Percentiles rank a stretch among this genome's conserved stretches.
These are phyloP conservation scores for Pyrocephalus nanus DNA, from an alignment of 2,797 vertebrate genomes.

Conservation along the genomic window DNA sequence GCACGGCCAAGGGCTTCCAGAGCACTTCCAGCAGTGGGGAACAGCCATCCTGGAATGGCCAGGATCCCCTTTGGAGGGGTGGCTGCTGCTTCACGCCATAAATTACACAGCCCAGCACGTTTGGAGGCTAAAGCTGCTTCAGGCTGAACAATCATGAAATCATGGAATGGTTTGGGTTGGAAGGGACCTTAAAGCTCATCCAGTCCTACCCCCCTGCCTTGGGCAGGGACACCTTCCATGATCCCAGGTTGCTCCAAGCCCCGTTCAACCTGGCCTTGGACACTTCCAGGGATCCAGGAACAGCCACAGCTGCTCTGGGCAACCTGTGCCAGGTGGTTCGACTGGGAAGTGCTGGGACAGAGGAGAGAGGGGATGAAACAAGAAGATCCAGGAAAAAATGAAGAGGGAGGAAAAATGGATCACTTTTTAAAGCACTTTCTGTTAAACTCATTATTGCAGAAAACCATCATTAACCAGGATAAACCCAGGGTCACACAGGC, in stretches of 20 bases:
- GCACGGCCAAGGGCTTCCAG: not conserved
- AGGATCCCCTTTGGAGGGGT: not conserved
- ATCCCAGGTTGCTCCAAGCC: not conserved
- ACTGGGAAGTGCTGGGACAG: not conserved
- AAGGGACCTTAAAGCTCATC: not conserved
- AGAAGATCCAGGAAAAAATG: not conserved
- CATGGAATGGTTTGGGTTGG: not conserved
- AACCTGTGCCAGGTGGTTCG: not conserved
- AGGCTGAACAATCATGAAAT: not conserved
- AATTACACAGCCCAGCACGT: not conserved
- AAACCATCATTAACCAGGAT: not conserved
- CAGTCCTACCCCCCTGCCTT: not conserved
- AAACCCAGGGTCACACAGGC: not conserved
- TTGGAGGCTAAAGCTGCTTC: not conserved
- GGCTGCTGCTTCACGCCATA: not conserved
- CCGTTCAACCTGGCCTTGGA: accelerated
- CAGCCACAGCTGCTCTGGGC: not conserved
- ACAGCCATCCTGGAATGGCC: not conserved
- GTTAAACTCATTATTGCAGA: not conserved
- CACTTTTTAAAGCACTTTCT: not conserved
- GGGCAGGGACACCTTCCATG: not conserved
- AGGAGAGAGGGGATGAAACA: not conserved
- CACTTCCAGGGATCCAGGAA: not conserved
- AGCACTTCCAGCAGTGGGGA: not conserved
- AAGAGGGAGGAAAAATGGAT: not conserved